phyloP scores from a whole-genome alignment of 2,888 invertebrate species.

The Tuta absoluta region DNA sequence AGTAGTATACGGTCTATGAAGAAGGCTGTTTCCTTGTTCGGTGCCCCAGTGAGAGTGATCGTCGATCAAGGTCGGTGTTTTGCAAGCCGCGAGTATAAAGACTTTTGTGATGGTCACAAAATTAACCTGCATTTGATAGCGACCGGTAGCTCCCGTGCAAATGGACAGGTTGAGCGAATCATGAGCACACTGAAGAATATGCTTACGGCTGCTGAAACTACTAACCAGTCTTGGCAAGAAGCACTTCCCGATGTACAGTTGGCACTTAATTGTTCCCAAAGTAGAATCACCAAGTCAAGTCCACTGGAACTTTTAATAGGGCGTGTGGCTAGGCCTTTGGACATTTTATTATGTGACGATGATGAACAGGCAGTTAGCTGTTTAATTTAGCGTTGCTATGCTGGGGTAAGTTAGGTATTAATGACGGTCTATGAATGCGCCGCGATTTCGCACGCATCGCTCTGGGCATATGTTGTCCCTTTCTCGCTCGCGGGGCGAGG shows the following conservation, averaged over 20 bases:
- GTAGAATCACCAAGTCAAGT: constrained; percentile 28
- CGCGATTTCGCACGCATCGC: no score
- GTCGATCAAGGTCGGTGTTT: constrained; percentile 35
- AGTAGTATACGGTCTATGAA: constrained; percentile 32
- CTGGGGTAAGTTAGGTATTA: no score
- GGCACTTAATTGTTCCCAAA: constrained; percentile 33
- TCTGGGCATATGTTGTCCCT: no score
- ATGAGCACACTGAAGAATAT: constrained; percentile 35
- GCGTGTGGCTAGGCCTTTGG: constrained; percentile 28
- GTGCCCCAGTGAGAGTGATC: constrained; percentile 34
- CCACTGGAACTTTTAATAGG: constrained; percentile 30
- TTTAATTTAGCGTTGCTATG: no score
- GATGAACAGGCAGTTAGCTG: constrained; percentile 17
- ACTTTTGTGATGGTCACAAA: constrained; percentile 28
- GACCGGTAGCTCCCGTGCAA: constrained; percentile 32
- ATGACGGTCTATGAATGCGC: no score
- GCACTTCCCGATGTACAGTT: constrained; percentile 35
- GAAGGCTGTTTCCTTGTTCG: constrained; percentile 30
- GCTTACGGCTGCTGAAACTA: constrained; percentile 34
- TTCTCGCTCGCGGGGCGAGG: no score
- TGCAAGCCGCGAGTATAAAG: constrained; percentile 31
- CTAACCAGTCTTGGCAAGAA: constrained; percentile 37
- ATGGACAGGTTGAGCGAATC: constrained; percentile 36
- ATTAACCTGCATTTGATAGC: constrained; percentile 26
- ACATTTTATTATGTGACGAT: constrained; percentile 22